Evolutionary conservation across 1,140 invertebrate species (phyloP).

Genomic region (Pygmarrhopalites habei): DNA sequence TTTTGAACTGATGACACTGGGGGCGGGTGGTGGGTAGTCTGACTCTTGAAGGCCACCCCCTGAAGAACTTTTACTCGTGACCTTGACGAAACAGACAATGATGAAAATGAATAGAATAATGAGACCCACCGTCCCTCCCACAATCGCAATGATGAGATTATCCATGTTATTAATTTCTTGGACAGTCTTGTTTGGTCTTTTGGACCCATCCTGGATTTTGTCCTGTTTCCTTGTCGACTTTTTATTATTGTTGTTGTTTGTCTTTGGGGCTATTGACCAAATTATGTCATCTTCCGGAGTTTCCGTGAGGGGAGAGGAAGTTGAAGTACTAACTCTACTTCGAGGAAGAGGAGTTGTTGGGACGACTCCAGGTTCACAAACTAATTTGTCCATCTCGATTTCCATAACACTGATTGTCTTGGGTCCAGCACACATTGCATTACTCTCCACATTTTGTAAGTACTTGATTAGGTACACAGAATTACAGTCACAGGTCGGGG

Average conservation of each 20-base stretch:
- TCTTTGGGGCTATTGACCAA: slow-evolving; percentile 68
- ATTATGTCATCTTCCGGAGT: slow-evolving; percentile 74
- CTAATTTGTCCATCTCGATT: slow-evolving; percentile 68
- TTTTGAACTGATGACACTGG: slow-evolving; percentile 33
- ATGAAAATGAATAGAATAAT: slow-evolving; percentile 78
- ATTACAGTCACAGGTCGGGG: slow-evolving; percentile 76
- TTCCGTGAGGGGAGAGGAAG: slow-evolving; percentile 44
- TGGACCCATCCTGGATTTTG: background rate
- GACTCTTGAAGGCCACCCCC: background rate
- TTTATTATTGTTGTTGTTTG: slow-evolving; percentile 3
- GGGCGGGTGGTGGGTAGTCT: slow-evolving; percentile 22
- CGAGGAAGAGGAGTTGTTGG: slow-evolving; percentile 47
- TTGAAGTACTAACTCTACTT: slow-evolving; percentile 31
- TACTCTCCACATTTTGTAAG: slow-evolving; percentile 55
- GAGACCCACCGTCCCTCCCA: slow-evolving; percentile 81
- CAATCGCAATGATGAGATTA: slow-evolving; percentile 83
- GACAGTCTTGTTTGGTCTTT: slow-evolving; percentile 41
- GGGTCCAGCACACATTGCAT: slow-evolving; percentile 65
- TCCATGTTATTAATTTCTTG: slow-evolving; percentile 70
- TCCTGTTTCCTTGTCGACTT: background rate
- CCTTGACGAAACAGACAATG: slow-evolving; percentile 69
- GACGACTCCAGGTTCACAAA: slow-evolving; percentile 57
- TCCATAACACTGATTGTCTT: slow-evolving; percentile 61
- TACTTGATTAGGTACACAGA: slow-evolving; percentile 67
- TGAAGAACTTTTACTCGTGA: slow-evolving; percentile 38